Evolutionary conservation across 1,140 invertebrate genomes (phyloP).

Genomic region (Chironomus tepperi): DNA sequence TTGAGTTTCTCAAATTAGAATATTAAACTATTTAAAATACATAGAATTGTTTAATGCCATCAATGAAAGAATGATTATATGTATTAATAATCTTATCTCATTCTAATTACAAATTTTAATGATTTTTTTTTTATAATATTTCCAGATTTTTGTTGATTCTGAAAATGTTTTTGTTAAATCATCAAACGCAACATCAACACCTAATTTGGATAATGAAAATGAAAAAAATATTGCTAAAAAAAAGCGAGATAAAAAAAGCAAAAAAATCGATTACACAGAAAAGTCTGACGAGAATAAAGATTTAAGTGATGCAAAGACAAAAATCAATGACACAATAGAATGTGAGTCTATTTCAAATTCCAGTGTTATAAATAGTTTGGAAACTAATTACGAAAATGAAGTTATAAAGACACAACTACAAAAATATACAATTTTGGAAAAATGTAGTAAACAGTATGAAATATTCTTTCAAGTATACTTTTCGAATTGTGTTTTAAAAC

Average conservation of each 20-base stretch:
- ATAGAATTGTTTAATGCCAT: background rate
- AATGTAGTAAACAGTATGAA: conserved; percentile 60
- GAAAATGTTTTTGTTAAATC: background rate
- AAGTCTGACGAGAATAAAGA: background rate
- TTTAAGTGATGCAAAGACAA: conserved; percentile 1
- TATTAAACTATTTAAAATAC: background rate
- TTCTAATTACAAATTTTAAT: background rate
- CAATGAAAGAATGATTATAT: no score
- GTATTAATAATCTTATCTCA: background rate
- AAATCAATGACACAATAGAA: background rate
- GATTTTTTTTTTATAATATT: background rate
- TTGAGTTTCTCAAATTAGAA: background rate
- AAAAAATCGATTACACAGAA: background rate
- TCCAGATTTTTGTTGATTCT: background rate
- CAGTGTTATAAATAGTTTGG: background rate
- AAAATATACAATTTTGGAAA: conserved; percentile 45
- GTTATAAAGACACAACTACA: conserved; percentile 26
- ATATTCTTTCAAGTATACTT: conserved; percentile 44
- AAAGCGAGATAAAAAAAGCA: background rate
- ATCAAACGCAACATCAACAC: background rate
- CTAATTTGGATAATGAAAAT: background rate
- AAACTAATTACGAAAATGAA: background rate
- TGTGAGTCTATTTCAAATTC: background rate
- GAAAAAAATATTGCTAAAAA: background rate
- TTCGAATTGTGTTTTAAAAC: conserved; percentile 31